Base-by-base conservation (phyloP, 2,888 invertebrate species). In the Dromius quadrimaculatus region DNA sequence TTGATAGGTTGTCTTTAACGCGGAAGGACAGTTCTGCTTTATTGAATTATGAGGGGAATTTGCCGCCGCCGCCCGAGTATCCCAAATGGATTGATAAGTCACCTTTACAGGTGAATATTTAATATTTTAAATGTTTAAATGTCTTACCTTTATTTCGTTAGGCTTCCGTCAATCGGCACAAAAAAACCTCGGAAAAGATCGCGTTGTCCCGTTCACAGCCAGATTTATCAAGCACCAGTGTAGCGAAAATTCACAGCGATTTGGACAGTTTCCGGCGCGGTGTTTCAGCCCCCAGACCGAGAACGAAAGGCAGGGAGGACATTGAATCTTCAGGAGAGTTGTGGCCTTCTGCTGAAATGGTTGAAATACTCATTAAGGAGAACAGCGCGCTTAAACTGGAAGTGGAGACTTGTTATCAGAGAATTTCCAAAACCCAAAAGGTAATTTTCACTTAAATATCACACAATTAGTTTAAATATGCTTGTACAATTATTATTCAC, bases 401-500 rank as follows among this genome's bases (percentile, higher is more conserved):
- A 81, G 83, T 95, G n/a, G 90, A 92, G 66, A 88, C 90, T 74
- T 94, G 91, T 74, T 91, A 92, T 78, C 90, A 90, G 78, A 91
- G 94, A 77, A 92, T 94, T 72, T 89, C 92, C 50, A 94, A 93
- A 82, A 90, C 95, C 41, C 91, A 92, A 81, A 94, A 94, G 88
- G 93, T 93, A 81, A 74, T n/a, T n/a, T n/a, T n/a, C n/a, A n/a
- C n/a, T n/a, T n/a, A n/a, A n/a, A n/a, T n/a, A n/a, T n/a, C n/a
- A n/a, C n/a, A n/a, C n/a, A n/a, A n/a, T n/a, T n/a, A n/a, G n/a
- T n/a, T n/a, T n/a, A n/a, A 32, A 32, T 5, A 8, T 8, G 5
- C 32, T 8, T 8, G 32, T n/a, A n/a, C n/a, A n/a, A n/a, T n/a
- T n/a, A n/a, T n/a, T n/a, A n/a, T n/a, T n/a, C n/a, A n/a, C n/a